Base-by-base conservation (phyloP, 1,140 invertebrate genomes). In the Psilanteris sp. region DNA sequence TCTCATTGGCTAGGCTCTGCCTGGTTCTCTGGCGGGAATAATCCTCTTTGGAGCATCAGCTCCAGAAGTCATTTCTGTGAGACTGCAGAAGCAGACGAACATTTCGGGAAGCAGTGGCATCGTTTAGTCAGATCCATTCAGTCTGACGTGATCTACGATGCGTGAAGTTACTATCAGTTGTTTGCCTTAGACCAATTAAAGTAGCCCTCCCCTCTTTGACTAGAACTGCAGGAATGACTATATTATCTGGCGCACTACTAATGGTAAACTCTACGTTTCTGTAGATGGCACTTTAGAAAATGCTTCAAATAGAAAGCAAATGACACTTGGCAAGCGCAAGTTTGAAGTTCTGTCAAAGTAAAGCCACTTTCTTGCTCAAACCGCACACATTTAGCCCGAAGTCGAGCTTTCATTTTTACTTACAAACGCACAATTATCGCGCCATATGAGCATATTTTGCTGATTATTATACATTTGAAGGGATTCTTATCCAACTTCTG, bases 151-250 rank as follows among this genome's bases (percentile, higher is more conserved):
- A 71, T 72, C 54, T 59, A 61, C 74, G 74, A 78, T 78, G 67
- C 68, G 75, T 73, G 64, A 72, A 70, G 68, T 68, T 78, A 77
- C 54, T 77, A 59, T 54, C 44, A 66, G 27, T 39, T 76, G 76
- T 79, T 81, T 77, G 67, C 59, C 57, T 75, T 62, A 41, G 62
- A 75, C 41, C 46, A 78, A 77, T 81, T 79, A 77, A 79, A 79
- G 61, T 77, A 66, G 64, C 52, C 54, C 27, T 16, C 24, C 37
- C 34, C 16, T 29, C 8, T 26, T 14, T 8, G 37, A 18, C 18
- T 18, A 15, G 37, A 31, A 44, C 27, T 31, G 27, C 13, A 55
- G 15, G 31, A 36, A 61, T 61, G 57, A 46, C 57, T 61, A 61
- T 61, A 61, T 55, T 67, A 46, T 41, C 62, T 39, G 62, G 36